These are phyloP conservation scores for Python bivittatus DNA, from an alignment of 2,113 vertebrate species.

Conservation along the genomic window DNA sequence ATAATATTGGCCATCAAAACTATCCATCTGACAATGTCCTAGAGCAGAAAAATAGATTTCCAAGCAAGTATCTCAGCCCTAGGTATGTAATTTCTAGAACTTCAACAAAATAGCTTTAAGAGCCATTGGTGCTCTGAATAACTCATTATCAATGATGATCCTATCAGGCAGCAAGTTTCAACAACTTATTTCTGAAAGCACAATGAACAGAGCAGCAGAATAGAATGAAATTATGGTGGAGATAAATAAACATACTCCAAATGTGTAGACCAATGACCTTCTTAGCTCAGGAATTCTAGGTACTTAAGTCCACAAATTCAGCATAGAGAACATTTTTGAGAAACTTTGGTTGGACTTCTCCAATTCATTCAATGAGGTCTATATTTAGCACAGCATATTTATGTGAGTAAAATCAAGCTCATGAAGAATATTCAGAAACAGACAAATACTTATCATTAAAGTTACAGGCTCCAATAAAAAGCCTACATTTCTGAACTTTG, in stretches of 20 bases:
- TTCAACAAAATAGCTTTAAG: neutral
- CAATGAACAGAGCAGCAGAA: neutral
- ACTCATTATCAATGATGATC: neutral
- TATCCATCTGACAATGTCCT: neutral
- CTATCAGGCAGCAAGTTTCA: neutral
- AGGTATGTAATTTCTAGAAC: neutral
- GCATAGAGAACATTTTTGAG: neutral
- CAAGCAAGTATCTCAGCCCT: neutral
- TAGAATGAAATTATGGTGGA: neutral
- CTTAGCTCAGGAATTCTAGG: neutral
- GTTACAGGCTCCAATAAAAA: neutral
- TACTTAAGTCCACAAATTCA: neutral
- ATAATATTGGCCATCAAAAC: neutral
- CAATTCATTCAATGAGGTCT: neutral
- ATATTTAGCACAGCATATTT: neutral
- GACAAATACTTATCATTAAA: too few relatives aligned
- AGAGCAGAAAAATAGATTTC: neutral
- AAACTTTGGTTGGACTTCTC: neutral
- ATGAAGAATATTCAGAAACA: neutral
- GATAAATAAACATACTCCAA: neutral
- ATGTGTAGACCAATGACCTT: neutral
- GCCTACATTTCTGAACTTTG: neutral
- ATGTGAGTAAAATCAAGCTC: neutral
- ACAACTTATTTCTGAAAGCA: neutral
- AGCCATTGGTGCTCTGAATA: neutral